phyloP scores from a whole-genome alignment of 2,888 invertebrate genomes.

The Suillia variegata region DNA sequence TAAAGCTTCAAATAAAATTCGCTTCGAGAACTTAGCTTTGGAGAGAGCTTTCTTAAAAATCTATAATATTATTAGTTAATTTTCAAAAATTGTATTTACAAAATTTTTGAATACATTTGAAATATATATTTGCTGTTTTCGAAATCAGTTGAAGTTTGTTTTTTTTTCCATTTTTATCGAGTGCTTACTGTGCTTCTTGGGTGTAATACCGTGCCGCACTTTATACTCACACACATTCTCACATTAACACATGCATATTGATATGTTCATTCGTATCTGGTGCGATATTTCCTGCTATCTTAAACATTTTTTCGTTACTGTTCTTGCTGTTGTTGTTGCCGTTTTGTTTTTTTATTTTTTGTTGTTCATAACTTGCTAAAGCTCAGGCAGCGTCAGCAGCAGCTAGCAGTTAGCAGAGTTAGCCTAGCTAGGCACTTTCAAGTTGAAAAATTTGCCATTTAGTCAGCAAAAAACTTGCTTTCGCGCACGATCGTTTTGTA shows the following conservation, averaged over 20 bases:
- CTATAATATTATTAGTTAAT: no score
- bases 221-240: background rate
- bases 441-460: constrained; percentile 41
- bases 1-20: no score
- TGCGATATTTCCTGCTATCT: constrained; percentile 29
- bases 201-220: background rate
- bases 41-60: no score
- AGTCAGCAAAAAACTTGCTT: constrained; percentile 53
- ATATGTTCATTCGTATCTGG: constrained; percentile 23
- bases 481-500: constrained; percentile 41
- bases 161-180: no score
- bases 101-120: no score
- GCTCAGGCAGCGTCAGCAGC: no score
- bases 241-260: constrained; percentile 15
- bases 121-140: no score
- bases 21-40: no score
- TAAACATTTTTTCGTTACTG: constrained; percentile 22
- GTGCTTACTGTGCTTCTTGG: background rate
- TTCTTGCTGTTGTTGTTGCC: constrained; percentile 24
- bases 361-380: constrained; percentile 30
- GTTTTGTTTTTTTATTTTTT: constrained; percentile 16
- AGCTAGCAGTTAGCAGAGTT: no score
- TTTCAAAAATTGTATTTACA: no score
- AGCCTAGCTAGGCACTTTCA: constrained; percentile 19
- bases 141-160: no score